A percentile compares a stretch with the other conserved stretches of the same genome.
Conservation (phyloP, 2,888 invertebrate genomes). For the Entomobrya proxima region DNA sequence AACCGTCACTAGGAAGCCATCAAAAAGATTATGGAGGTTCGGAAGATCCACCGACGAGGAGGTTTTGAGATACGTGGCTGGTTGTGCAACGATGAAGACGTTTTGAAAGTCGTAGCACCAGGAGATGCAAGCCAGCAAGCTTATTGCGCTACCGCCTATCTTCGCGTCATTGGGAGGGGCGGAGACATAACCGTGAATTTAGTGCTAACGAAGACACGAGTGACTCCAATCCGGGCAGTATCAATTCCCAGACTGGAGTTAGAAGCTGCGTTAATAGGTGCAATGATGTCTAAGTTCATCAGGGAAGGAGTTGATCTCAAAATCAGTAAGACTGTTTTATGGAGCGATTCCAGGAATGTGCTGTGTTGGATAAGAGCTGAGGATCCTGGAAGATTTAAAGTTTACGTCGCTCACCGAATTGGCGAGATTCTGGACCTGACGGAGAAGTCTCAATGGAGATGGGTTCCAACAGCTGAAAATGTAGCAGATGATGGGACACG, state of each 20-base stretch:
- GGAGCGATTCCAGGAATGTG: conserved; percentile 68
- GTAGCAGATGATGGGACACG: no score
- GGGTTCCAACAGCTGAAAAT: no score
- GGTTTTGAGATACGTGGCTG: conserved; percentile 53
- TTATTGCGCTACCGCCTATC: not conserved
- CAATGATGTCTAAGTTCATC: not conserved
- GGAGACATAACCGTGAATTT: no score
- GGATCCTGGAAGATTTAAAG: conserved; percentile 43
- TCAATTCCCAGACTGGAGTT: conserved; percentile 39
- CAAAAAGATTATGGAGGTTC: not conserved
- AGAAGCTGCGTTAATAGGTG: conserved; percentile 21
- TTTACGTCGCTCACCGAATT: no score
- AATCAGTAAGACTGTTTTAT: no score
- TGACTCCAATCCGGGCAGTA: not conserved
- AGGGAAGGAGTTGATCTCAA: not conserved
- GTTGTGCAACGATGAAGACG: not conserved
- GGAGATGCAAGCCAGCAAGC: conserved; percentile 45
- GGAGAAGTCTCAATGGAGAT: no score
- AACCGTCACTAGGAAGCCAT: not conserved
- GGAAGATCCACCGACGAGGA: not conserved
- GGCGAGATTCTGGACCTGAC: no score
- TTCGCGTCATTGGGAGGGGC: not conserved
- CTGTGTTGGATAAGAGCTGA: conserved; percentile 62
- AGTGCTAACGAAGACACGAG: not conserved
- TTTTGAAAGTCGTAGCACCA: not conserved